phyloP scores from a whole-genome alignment of 1,140 invertebrate species.

The Drosophila baimaii region DNA sequence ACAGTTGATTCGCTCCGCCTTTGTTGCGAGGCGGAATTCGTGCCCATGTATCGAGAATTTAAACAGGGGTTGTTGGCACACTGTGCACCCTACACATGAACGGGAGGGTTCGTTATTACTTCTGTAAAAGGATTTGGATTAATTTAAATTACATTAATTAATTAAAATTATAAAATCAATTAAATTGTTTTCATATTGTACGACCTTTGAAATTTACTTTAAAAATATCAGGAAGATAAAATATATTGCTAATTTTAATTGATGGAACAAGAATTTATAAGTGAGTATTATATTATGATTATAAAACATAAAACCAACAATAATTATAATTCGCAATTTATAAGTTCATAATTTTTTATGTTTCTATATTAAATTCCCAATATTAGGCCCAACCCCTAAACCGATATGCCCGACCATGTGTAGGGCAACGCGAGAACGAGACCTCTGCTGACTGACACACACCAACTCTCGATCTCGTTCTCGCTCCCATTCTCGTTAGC shows the following conservation, averaged over 20 bases:
- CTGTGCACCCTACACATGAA: slow-evolving; percentile 22
- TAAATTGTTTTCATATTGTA: neutral
- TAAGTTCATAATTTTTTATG: too few species aligned
- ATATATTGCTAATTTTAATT: too few species aligned
- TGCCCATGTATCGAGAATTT: slow-evolving; percentile 9
- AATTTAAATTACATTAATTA: too few species aligned
- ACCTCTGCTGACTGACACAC: slow-evolving; percentile 40
- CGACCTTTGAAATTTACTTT: neutral
- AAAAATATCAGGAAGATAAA: neutral
- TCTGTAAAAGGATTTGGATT: neutral
- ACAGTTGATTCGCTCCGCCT: slow-evolving; percentile 43
- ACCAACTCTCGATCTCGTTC: slow-evolving; percentile 57
- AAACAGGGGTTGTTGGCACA: neutral
- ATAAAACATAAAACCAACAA: too few species aligned
- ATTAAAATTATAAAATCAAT: too few species aligned
- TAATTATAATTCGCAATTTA: too few species aligned
- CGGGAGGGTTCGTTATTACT: neutral
- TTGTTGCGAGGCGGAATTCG: slow-evolving; percentile 49
- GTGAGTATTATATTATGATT: too few species aligned
- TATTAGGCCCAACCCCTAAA: neutral
- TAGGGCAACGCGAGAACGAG: slow-evolving; percentile 51
- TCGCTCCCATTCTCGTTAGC: slow-evolving; percentile 27
- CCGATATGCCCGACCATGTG: slow-evolving; percentile 3
- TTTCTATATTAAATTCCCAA: neutral
- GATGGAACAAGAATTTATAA: too few species aligned